Evolutionary conservation across 1,140 invertebrate species (phyloP), one percentile per base, ranked within the genome.

Genomic region (Ceratina calcarata): DNA sequence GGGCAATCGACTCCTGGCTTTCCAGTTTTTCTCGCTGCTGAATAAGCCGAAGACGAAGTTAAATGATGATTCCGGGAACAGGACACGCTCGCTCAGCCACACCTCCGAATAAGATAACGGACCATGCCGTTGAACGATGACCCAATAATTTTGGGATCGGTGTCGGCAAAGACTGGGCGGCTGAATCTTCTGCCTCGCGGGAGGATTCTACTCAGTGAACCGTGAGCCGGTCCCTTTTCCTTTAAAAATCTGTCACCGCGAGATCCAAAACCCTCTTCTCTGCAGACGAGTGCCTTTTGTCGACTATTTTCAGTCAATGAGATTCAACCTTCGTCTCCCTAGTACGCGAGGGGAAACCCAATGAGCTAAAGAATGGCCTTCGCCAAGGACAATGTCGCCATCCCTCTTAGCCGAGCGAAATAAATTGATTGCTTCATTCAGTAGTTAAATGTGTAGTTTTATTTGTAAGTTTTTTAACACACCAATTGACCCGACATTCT

Each of bases 41-140:
- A 84, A 84, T 84, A 80, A 84, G 81, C 71, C 45, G 70, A 75
- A 70, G 55, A 18, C 60, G 55, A 74, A 80, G 81, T 83, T 83
- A 83, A 84, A 83, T 80, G 79, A 80, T 71, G 70, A 75, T 70
- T 62, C 32, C 20, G 3, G 58, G 18, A 58, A 74, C 64, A 61
- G 37, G 62, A 37, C 71, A 67, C 20, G 69, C 70, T 70, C 27
- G 22, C 49, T 61, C 27, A 55, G 69, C 68, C 67, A 65, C 71
- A 51, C 24, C 53, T 60, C 15, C 18, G 37, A 67, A 67, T 67
- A 74, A 73, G 57, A 68, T 55, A 60, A 74, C 55, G 77, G 22
- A 13, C 2, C 64, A 61, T 27, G 60, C 32, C 68, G 16, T 20
- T 61, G 20, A 53, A 13, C 70, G 62, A 67, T 45, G 53, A 55